phyloP scores from a whole-genome alignment of 2,113 vertebrate genomes.

The Cynoglossus semilaevis region DNA sequence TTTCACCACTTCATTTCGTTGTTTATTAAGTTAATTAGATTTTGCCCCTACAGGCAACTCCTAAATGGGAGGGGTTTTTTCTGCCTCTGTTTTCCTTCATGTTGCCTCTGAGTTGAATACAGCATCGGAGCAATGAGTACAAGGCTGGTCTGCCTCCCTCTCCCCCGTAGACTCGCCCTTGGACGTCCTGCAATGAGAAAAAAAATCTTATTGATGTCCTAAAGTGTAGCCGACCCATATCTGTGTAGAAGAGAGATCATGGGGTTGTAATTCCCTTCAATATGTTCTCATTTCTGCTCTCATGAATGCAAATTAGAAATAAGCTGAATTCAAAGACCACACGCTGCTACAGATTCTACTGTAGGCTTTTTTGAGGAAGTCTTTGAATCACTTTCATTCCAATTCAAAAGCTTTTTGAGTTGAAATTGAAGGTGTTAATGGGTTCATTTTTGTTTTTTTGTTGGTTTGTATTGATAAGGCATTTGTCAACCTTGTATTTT shows the following conservation, averaged over 20 bases:
- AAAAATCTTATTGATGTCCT: conserved; percentile 56
- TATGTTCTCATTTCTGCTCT: conserved; percentile 49
- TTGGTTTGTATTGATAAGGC: too few relatives aligned
- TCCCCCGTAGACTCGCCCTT: conserved; percentile 29
- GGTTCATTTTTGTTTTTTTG: conserved; percentile 13
- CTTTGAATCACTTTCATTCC: conserved; percentile 34
- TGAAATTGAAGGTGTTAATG: conserved; percentile 16
- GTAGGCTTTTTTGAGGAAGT: conserved; percentile 48
- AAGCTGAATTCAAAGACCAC: conserved; percentile 49
- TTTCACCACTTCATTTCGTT: conserved; percentile 46
- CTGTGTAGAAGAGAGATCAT: conserved; percentile 20
- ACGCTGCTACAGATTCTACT: background rate
- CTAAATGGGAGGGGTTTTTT: conserved; percentile 60
- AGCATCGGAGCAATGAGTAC: conserved; percentile 6
- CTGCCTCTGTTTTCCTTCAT: conserved; percentile 18
- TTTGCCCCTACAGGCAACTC: conserved; percentile 42
- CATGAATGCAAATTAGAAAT: conserved; percentile 55
- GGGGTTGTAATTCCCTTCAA: conserved; percentile 40
- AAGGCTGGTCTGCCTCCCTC: conserved; percentile 10
- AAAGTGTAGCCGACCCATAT: conserved; percentile 53
- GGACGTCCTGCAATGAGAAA: conserved; percentile 52
- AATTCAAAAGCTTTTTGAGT: conserved; percentile 37
- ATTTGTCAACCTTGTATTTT: too few relatives aligned
- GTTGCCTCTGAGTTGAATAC: conserved; percentile 44
- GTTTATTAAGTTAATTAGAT: conserved; percentile 63